These are phyloP conservation scores for Ammospiza nelsoni DNA, from an alignment of 2,113 vertebrate genomes.

Conservation along the genomic window DNA sequence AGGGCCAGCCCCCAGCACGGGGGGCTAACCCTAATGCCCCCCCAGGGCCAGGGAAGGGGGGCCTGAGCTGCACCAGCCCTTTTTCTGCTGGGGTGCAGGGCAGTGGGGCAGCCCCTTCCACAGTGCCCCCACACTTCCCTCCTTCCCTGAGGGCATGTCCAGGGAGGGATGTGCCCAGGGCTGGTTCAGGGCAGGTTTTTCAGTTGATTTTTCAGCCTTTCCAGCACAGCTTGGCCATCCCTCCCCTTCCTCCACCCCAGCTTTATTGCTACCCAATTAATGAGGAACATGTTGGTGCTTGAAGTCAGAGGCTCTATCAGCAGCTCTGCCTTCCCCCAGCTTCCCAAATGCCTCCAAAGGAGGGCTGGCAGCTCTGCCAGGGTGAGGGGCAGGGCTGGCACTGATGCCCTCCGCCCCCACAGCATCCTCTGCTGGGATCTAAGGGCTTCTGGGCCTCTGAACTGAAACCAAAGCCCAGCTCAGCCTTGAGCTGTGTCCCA, in stretches of 20 bases:
- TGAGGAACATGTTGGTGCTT: neutral
- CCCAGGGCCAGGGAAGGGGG: no score
- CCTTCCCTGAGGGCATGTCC: neutral
- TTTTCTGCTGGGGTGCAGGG: neutral
- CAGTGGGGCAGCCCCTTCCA: neutral
- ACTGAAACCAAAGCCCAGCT: neutral
- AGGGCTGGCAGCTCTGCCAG: neutral
- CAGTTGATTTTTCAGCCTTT: neutral
- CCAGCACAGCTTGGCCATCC: neutral
- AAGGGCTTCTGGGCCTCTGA: neutral
- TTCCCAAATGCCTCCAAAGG: neutral
- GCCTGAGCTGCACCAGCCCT: neutral
- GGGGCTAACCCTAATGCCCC: no score
- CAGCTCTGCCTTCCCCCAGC: neutral
- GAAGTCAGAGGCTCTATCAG: neutral
- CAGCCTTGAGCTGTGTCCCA: neutral
- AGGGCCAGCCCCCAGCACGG: neutral
- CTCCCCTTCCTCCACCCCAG: neutral
- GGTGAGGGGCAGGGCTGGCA: no score
- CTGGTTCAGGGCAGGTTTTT: neutral
- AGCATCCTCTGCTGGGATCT: neutral
- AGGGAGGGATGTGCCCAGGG: neutral
- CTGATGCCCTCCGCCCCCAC: accelerated
- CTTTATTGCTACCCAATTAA: neutral
- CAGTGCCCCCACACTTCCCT: neutral